Conservation (phyloP, 92 coral and sea anemone species). For the Montipora capitata region DNA sequence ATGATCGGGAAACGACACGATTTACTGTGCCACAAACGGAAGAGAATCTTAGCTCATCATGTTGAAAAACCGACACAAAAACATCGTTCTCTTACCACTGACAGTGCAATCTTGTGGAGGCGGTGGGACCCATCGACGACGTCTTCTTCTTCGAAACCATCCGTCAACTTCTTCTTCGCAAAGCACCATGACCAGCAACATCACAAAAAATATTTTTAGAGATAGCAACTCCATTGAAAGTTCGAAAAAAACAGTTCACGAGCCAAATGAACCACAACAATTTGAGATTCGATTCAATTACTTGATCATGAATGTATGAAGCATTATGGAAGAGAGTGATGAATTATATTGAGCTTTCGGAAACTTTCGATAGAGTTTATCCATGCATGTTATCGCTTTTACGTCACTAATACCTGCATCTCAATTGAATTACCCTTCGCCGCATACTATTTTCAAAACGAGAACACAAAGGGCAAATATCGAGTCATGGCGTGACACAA, state of each 20-base stretch:
- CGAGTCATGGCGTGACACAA: too few relatives aligned
- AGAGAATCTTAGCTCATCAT: too few relatives aligned
- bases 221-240: background rate
- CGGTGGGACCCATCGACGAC: conserved; percentile 79
- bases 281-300: background rate
- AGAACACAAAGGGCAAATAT: background rate
- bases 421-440: background rate
- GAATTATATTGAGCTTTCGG: too few relatives aligned
- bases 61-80: too few relatives aligned
- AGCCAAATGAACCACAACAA: background rate
- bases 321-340: background rate
- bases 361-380: background rate
- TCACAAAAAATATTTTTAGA: background rate
- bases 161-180: conserved; percentile 29
- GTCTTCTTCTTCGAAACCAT: conserved; percentile 70
- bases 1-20: too few relatives aligned
- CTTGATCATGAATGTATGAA: background rate
- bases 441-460: background rate
- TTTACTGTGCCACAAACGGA: too few relatives aligned
- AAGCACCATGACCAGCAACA: conserved; percentile 18
- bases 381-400: background rate
- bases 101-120: conserved; percentile 79
- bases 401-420: background rate
- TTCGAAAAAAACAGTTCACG: background rate
- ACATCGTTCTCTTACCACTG: conserved; percentile 56